Base-by-base conservation (phyloP, 2,797 vertebrate genomes). In the Coreius guichenoti region DNA sequence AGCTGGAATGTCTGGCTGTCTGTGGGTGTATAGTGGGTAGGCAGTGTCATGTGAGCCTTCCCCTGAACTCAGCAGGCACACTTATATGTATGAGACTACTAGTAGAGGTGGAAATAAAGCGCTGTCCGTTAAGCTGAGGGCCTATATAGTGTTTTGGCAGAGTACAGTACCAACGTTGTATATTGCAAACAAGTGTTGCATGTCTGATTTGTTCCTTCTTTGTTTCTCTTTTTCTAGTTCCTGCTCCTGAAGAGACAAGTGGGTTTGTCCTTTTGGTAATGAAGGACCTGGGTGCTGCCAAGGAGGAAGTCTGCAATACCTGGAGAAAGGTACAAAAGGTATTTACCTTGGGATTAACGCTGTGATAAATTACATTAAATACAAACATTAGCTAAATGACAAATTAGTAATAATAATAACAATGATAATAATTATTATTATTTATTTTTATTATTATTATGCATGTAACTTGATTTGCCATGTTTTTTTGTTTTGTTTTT, bases 61-160 rank as follows among this genome's bases (percentile, higher is more conserved):
- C 85, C 87, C 90, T 86, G 76, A 86, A 85, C 89, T 86, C 86
- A 89, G 91, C 89, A 90, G 91, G 92, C 90, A 91, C 79, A 87
- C 89, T 84, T 74, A 83, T 85, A 87, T 91, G 91, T 89, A 90
- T 86, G 87, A 90, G 89, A 91, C 87, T 91, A 87, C 77, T 84
- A 68, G 80, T 58, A 74, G 31, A 56, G 81, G 76, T 73, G 73
- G 79, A 56, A 85, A 82, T 79, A 80, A 43, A 70, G 49, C 23
- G 12, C 45, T 43, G 65, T 61, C 56, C 49, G 36, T 51, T 63
- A 69, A 77, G 33, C 26, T 80, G 47, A 83, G 65, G 45, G 47
- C 69, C 76, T 56, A 58, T 43, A 54, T 49, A 61, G 77, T 47
- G 56, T 67, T 63, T 75, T 86, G 26, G 56, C 61, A 39, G 56